These are phyloP conservation scores for Lepidocyrtoides sp. DNA, from an alignment of 2,888 invertebrate species.

Conservation along the genomic window DNA sequence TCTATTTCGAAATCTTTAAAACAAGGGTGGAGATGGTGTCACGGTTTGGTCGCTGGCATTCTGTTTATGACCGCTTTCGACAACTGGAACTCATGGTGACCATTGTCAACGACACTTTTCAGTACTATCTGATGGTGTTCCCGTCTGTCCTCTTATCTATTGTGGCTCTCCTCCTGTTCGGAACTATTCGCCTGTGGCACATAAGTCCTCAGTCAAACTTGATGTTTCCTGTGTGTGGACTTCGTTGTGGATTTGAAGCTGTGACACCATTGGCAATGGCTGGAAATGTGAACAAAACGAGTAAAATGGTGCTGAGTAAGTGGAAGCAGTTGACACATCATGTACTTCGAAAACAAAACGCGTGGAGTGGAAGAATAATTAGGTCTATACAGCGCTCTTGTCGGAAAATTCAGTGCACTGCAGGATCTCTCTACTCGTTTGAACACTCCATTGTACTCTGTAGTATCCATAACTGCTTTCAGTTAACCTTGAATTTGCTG, in stretches of 20 bases:
- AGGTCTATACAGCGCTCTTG: background rate
- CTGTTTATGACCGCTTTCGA: background rate
- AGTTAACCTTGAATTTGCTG: constrained; percentile 34
- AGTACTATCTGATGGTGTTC: background rate
- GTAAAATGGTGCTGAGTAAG: background rate
- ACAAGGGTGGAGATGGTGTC: background rate
- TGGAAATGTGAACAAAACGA: background rate
- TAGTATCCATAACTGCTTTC: background rate
- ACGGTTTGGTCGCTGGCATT: background rate
- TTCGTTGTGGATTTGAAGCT: constrained; percentile 45
- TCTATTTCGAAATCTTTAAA: too few species aligned
- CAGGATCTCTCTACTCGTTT: constrained; percentile 16
- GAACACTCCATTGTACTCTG: background rate
- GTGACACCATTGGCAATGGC: constrained; percentile 36
- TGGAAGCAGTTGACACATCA: background rate
- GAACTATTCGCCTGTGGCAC: background rate
- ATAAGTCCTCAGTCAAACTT: constrained; percentile 49
- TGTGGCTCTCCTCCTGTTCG: background rate
- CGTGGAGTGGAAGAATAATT: background rate
- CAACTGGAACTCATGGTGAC: too few species aligned
- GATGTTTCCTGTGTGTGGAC: constrained; percentile 55
- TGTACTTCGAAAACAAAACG: background rate
- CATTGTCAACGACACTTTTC: background rate
- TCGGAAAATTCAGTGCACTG: constrained; percentile 21
- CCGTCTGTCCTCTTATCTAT: background rate